Conservation (phyloP, 2,888 invertebrate genomes). For the Malacosoma neustria region DNA sequence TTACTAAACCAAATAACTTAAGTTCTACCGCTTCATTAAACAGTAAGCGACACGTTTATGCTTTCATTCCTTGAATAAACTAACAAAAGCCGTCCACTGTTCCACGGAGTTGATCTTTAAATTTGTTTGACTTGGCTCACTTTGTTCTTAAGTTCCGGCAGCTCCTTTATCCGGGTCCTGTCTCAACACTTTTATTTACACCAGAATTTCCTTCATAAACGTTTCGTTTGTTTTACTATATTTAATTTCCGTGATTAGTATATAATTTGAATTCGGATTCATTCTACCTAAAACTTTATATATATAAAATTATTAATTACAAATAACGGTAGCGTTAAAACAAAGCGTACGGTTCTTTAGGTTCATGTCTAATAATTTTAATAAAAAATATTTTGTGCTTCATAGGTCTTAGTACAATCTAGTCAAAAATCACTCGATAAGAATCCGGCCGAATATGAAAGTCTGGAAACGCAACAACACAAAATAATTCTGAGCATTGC, state of each 20-base stretch:
- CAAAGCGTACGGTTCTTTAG: no score
- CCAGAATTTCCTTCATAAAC: background rate
- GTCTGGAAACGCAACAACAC: background rate
- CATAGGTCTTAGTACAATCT: no score
- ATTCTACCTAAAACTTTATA: no score
- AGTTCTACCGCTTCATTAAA: slow-evolving; percentile 20
- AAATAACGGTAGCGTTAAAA: no score
- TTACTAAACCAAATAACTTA: no score
- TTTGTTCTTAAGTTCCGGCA: background rate
- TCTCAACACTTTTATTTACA: background rate
- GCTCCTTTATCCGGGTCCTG: background rate
- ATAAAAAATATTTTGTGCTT: no score
- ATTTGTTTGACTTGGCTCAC: slow-evolving; percentile 16
- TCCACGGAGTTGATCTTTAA: slow-evolving; percentile 14
- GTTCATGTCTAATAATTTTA: no score
- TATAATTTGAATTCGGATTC: no score
- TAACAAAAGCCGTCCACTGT: slow-evolving; percentile 15
- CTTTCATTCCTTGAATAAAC: slow-evolving; percentile 31
- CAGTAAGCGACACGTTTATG: slow-evolving; percentile 53
- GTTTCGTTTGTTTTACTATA: background rate
- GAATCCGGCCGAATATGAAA: no score
- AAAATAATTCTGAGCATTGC: background rate
- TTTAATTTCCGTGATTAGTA: no score
- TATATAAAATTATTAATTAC: no score
- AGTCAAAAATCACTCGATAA: no score